Base-by-base conservation (phyloP, 2,113 vertebrate species). In the Myotis yumanensis region DNA sequence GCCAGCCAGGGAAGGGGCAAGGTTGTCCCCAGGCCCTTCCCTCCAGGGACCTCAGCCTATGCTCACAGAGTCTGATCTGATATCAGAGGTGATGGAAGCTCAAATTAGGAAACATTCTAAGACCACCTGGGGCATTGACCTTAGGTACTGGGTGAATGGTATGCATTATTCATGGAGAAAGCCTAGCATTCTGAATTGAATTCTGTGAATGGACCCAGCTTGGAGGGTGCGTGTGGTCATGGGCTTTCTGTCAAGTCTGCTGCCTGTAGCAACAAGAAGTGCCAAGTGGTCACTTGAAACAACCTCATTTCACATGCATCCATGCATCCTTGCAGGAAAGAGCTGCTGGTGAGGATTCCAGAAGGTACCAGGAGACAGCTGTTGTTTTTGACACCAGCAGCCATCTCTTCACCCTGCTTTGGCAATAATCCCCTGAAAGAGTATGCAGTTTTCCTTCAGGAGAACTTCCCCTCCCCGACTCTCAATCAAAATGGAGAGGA, bases 241-340 rank as follows among this genome's bases (percentile, higher is more conserved):
- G 40, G 28, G 46, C 69, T 86, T 64, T 66, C 32, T 25, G 40
- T 54, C 86, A 86, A 84, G 62, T 22, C 82, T 68, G 86, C 79
- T 89, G 52, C 82, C 68, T 52, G 15, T 35, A 57, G 92, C 76
- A 87, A 90, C 87, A 37, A 52, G 52, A 43, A 69, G 66, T 66
- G 73, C 83, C 92, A 96, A 83, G 73, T 83, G 89, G 86, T 86
- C 92, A 89, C 90, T 94, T 12, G 79, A 69, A 75, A 69, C 91
- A 68, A 79, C 6, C 77, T 87, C 77, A 81, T 87, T 85, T 66
- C 83, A 82, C 75, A 77, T 35, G 32, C 59, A 37, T 72, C 51
- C 14, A 15, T 35, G 73, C n/a, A 1, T 54, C 23, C 51, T 72
- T 12, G 22, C 28, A 68, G 32, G n/a, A 80, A 64, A 30, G 37